Conservation (phyloP, 37 sponge, comb jelly and placozoan species). For the Spongilla lacustris region DNA sequence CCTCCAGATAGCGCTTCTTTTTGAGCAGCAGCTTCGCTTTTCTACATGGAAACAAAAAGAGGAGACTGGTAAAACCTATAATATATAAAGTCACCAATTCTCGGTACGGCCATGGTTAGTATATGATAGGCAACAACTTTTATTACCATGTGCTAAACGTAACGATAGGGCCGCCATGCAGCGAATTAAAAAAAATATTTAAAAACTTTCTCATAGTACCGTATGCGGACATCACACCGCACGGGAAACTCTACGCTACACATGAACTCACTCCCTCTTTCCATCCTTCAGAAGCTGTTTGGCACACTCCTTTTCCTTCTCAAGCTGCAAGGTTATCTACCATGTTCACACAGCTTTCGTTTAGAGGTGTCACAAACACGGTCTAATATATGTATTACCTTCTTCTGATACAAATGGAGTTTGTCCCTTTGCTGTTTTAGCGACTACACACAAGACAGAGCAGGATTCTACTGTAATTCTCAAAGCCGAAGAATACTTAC, state of each 20-base stretch:
- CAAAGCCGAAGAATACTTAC: constrained; percentile 32
- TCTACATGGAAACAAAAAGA: constrained; percentile 22
- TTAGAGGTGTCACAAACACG: constrained; percentile 1
- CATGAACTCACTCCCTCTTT: constrained; percentile 95
- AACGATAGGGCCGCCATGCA: too few species aligned
- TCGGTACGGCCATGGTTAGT: too few species aligned
- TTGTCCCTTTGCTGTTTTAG: constrained; percentile 93
- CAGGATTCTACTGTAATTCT: not conserved
- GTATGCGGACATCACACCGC: too few species aligned
- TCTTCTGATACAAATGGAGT: constrained; percentile 92
- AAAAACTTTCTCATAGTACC: too few species aligned
- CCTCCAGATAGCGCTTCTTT: constrained; percentile 94
- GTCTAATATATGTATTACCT: constrained; percentile 43
- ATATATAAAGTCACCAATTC: too few species aligned
- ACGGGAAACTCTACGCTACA: too few species aligned
- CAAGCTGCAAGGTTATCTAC: constrained; percentile 76
- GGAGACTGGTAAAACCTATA: too few species aligned
- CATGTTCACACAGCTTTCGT: not conserved
- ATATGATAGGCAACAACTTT: too few species aligned
- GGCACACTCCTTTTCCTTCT: constrained; percentile 88
- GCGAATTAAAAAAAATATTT: too few species aligned
- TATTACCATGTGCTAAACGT: too few species aligned
- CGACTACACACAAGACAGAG: constrained; percentile 40
- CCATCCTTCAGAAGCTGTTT: constrained; percentile 88
- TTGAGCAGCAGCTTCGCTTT: constrained; percentile 94